phyloP scores from a whole-genome alignment of 1,140 invertebrate species.

The Luehdorfia chinensis region DNA sequence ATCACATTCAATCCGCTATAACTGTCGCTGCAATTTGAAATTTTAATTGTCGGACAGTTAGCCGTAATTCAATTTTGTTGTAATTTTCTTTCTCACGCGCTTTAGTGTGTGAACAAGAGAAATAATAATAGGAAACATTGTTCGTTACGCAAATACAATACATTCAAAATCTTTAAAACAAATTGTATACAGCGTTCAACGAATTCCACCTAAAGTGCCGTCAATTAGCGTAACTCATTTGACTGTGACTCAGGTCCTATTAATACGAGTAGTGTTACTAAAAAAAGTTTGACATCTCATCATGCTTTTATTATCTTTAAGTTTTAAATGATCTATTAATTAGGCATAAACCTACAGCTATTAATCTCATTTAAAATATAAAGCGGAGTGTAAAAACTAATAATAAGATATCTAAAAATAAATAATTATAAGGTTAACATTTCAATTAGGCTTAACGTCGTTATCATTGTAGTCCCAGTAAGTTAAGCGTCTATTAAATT shows the following conservation, averaged over 20 bases:
- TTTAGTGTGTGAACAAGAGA: slow-evolving; percentile 54
- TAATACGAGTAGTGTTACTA: no score
- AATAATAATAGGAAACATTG: slow-evolving; percentile 28
- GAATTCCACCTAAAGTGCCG: slow-evolving; percentile 3
- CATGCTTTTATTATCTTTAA: no score
- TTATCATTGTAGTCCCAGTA: no score
- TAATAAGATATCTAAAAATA: no score
- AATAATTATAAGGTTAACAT: no score
- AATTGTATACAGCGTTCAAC: slow-evolving; percentile 4
- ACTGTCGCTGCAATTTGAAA: slow-evolving; percentile 60
- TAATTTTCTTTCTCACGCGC: slow-evolving; percentile 65
- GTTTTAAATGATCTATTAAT: no score
- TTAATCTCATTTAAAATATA: no score
- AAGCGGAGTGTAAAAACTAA: no score
- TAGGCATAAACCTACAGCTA: no score
- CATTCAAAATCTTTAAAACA: slow-evolving; percentile 16
- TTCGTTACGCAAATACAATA: slow-evolving; percentile 39
- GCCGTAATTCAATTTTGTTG: slow-evolving; percentile 52
- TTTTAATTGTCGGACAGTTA: slow-evolving; percentile 67
- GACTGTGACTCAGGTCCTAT: not conserved
- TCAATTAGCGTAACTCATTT: slow-evolving; percentile 6
- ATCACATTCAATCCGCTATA: slow-evolving; percentile 46
- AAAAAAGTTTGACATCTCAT: no score
- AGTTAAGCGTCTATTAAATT: no score
- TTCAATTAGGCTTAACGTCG: no score